Evolutionary conservation across 2,888 invertebrate species (phyloP).

Genomic region (Callinectes sapidus): DNA sequence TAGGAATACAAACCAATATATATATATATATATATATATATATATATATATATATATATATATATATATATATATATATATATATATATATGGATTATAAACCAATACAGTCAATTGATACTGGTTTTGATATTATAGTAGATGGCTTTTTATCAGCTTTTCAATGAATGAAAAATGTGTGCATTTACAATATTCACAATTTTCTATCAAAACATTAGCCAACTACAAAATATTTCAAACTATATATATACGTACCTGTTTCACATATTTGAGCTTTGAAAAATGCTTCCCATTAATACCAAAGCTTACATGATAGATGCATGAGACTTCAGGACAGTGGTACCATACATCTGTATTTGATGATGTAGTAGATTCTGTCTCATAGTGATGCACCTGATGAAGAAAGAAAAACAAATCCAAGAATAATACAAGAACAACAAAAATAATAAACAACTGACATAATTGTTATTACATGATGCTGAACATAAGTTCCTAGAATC

Average conservation of each 20-base stretch:
- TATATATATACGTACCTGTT: conserved; percentile 66
- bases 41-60: no score
- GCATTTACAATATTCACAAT: not conserved
- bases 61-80: no score
- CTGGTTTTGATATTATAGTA: not conserved
- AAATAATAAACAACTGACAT: not conserved
- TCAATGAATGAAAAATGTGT: not conserved
- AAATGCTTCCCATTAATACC: conserved; percentile 58
- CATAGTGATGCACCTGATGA: conserved; percentile 55
- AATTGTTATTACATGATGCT: not conserved
- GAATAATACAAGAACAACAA: not conserved
- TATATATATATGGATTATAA: not conserved
- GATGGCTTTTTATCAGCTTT: not conserved
- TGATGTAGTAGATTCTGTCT: not conserved
- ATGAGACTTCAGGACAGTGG: conserved; percentile 58
- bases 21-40: no score
- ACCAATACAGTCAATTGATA: not conserved
- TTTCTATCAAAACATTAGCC: not conserved
- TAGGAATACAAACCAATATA: no score
- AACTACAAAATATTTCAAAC: no score
- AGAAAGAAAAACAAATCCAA: not conserved
- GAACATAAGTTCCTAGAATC: not conserved
- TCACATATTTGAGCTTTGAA: conserved; percentile 59
- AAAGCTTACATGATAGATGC: conserved; percentile 57
- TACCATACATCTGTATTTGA: conserved; percentile 58